Evolutionary conservation across 2,797 vertebrate species (phyloP).

Genomic region (Betta splendens): DNA sequence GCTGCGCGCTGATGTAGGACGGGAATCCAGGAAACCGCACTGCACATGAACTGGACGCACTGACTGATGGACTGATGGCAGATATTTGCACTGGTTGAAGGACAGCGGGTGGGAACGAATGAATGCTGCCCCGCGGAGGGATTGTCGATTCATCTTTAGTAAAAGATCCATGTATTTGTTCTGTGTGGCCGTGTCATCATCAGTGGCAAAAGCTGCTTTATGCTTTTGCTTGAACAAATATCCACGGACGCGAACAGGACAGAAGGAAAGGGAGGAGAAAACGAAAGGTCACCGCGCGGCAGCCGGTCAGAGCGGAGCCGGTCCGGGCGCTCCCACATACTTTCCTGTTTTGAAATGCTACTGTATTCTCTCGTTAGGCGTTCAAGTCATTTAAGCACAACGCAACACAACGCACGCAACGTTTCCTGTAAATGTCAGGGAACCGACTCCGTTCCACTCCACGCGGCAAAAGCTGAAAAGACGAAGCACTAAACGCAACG

Average conservation of each 20-base stretch:
- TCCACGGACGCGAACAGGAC: constrained; percentile 21
- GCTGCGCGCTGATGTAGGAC: constrained; percentile 93
- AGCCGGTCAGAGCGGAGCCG: constrained; percentile 18
- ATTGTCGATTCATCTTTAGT: constrained; percentile 52
- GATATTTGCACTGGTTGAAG: constrained; percentile 66
- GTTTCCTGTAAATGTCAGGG: constrained; percentile 48
- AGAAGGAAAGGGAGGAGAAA: constrained; percentile 33
- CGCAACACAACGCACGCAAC: constrained; percentile 54
- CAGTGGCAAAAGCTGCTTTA: constrained; percentile 33
- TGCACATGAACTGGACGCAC: constrained; percentile 71
- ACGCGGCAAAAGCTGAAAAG: constrained; percentile 28
- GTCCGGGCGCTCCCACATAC: constrained; percentile 40
- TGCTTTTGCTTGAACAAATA: constrained; percentile 44
- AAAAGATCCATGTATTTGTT: constrained; percentile 56
- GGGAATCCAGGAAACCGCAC: constrained; percentile 19
- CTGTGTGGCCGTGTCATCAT: constrained; percentile 55
- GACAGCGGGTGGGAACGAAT: constrained; percentile 50
- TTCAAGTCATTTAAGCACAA: constrained; percentile 70
- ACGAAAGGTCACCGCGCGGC: constrained; percentile 19
- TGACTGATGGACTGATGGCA: constrained; percentile 67
- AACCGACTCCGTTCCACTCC: constrained; percentile 34
- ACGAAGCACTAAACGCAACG: constrained; percentile 35
- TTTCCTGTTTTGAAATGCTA: constrained; percentile 63
- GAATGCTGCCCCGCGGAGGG: constrained; percentile 48
- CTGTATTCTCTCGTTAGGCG: constrained; percentile 51